These are phyloP conservation scores for Hippocampus abdominalis DNA, from an alignment of 2,113 vertebrate genomes.

Conservation along the genomic window DNA sequence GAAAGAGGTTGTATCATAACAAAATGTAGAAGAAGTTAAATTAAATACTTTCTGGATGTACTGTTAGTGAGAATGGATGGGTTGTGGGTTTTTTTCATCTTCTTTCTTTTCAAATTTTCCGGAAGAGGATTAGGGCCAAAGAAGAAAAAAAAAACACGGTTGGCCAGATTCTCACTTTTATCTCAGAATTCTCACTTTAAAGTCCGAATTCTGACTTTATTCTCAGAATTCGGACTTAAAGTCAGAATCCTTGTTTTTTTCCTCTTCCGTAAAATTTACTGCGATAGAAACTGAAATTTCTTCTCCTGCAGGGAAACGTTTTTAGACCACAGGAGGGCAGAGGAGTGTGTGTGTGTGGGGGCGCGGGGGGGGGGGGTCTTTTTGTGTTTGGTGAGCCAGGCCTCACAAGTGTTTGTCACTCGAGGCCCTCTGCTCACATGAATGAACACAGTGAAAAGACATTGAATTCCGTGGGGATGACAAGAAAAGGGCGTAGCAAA, in stretches of 20 bases:
- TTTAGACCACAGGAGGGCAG: constrained; percentile 54
- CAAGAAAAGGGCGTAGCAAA: constrained; percentile 40
- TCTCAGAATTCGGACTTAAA: too few relatives aligned
- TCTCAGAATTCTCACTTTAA: too few relatives aligned
- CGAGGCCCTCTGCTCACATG: constrained; percentile 75
- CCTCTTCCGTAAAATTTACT: too few relatives aligned
- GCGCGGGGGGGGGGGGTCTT: constrained; percentile 38
- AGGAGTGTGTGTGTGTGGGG: constrained; percentile 9
- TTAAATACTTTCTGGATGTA: too few relatives aligned
- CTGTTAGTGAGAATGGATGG: background rate
- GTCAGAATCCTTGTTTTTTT: too few relatives aligned
- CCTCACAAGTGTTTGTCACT: constrained; percentile 53
- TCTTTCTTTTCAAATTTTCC: constrained; percentile 17
- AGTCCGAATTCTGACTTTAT: too few relatives aligned
- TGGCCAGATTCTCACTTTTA: too few relatives aligned
- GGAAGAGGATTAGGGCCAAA: too few relatives aligned
- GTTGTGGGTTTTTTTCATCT: background rate
- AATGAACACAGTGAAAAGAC: constrained; percentile 71
- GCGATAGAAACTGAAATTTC: constrained; percentile 40
- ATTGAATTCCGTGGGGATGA: constrained; percentile 69
- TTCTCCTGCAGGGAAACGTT: constrained; percentile 55
- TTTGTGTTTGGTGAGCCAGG: constrained; percentile 64
- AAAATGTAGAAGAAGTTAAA: too few relatives aligned
- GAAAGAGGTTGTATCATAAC: too few relatives aligned
- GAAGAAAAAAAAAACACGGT: too few relatives aligned